Conservation (phyloP, 2,888 invertebrate species). For the Tanytarsus gracilentus region DNA sequence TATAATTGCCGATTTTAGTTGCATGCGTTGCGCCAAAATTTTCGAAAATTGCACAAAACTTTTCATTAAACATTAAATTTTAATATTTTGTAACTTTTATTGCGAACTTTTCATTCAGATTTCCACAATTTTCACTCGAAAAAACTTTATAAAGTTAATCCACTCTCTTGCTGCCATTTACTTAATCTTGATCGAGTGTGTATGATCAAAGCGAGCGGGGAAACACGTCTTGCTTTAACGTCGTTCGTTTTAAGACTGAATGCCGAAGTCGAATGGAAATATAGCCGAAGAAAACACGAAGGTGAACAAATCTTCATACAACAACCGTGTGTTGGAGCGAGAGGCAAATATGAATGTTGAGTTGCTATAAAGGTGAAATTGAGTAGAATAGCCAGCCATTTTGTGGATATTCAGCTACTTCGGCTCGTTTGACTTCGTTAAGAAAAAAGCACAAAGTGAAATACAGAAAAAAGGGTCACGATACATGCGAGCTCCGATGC, state of each 20-base stretch:
- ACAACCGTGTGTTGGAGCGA: background rate
- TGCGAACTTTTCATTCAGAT: background rate
- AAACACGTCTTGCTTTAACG: conserved; percentile 22
- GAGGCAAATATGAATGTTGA: too few relatives aligned
- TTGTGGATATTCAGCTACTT: conserved; percentile 20
- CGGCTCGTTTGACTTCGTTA: conserved; percentile 3
- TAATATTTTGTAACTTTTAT: background rate
- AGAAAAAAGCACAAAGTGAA: background rate
- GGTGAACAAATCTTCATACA: background rate
- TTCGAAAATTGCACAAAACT: background rate
- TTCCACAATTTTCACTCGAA: conserved; percentile 1
- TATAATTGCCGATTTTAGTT: conserved; percentile 23
- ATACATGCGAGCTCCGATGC: conserved; percentile 13
- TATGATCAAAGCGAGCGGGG: too few relatives aligned
- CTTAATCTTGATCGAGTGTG: too few relatives aligned
- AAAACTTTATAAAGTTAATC: too few relatives aligned
- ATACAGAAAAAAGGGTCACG: conserved; percentile 22
- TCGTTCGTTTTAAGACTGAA: conserved; percentile 25
- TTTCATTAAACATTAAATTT: conserved; percentile 1
- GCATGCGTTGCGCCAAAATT: background rate
- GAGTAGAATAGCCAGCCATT: conserved; percentile 21
- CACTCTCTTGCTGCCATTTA: too few relatives aligned
- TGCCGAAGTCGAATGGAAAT: conserved; percentile 7
- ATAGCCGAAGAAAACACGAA: conserved; percentile 20
- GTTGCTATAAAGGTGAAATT: conserved; percentile 21